Evolutionary conservation across 2,888 invertebrate genomes (phyloP).

Genomic region (Theodoxus fluviatilis): DNA sequence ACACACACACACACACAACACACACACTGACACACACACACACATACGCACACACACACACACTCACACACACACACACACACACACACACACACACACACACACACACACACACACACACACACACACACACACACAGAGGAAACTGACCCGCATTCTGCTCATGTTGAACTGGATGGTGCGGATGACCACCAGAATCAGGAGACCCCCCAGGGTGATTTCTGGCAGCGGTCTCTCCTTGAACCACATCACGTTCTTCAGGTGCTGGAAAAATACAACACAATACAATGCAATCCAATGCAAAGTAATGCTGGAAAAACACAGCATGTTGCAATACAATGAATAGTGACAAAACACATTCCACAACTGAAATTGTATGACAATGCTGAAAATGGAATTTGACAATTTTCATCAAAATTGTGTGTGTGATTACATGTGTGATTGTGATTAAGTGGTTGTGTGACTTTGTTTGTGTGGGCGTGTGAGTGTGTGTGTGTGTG

Average conservation of each 20-base stretch:
- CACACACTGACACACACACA: background rate
- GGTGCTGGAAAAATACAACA: constrained; percentile 71
- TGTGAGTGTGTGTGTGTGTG: too few relatives aligned
- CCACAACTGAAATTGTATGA: background rate
- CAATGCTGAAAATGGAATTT: background rate
- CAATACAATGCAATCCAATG: background rate
- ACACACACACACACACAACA: background rate
- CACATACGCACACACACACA: background rate
- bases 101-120: constrained; percentile 1
- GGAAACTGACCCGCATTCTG: constrained; percentile 77
- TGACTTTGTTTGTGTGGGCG: too few relatives aligned
- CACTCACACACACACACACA: background rate
- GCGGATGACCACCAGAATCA: constrained; percentile 91
- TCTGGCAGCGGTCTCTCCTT: constrained; percentile 89
- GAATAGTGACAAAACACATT: constrained; percentile 7
- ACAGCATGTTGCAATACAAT: background rate
- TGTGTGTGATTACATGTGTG: background rate
- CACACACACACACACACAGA: background rate
- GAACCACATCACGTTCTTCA: constrained; percentile 92
- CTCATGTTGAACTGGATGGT: constrained; percentile 98
- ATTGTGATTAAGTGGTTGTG: too few relatives aligned
- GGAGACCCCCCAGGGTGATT: constrained; percentile 90
- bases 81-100: background rate
- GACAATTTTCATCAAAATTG: background rate
- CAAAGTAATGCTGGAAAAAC: background rate